phyloP scores from a whole-genome alignment of 2,113 vertebrate species.

The Chloebia gouldiae region DNA sequence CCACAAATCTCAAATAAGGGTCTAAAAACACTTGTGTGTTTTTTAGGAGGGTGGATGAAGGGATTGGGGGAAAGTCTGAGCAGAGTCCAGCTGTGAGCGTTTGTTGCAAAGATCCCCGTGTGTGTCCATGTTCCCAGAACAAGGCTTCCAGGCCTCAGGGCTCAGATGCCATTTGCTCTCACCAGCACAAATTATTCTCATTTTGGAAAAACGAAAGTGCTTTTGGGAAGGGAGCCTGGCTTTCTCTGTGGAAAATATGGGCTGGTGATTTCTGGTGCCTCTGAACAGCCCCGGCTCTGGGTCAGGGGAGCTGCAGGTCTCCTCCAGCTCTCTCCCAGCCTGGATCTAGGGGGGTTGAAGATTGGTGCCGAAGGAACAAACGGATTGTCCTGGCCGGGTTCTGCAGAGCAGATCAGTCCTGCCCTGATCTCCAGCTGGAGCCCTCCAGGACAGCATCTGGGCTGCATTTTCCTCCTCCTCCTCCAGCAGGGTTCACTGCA shows the following conservation, averaged over 20 bases:
- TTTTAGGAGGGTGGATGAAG: neutral
- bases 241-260: neutral
- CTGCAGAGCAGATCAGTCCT: neutral
- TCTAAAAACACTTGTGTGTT: rapidly evolving
- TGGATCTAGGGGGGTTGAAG: neutral
- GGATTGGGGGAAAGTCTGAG: neutral
- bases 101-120: neutral
- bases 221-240: neutral
- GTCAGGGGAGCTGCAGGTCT: neutral
- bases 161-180: neutral
- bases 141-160: neutral
- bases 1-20: neutral
- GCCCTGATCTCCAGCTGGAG: too few species aligned
- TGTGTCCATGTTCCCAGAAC: rapidly evolving
- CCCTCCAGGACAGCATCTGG: neutral
- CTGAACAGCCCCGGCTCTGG: rapidly evolving
- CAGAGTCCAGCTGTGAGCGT: neutral
- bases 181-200: neutral
- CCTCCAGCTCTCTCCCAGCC: neutral
- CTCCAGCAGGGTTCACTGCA: neutral
- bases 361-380: neutral
- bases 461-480: neutral
- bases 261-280: neutral
- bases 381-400: neutral
- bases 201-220: neutral